Evolutionary conservation across 2,113 vertebrate genomes (phyloP).

Genomic region (Heterocephalus glaber): DNA sequence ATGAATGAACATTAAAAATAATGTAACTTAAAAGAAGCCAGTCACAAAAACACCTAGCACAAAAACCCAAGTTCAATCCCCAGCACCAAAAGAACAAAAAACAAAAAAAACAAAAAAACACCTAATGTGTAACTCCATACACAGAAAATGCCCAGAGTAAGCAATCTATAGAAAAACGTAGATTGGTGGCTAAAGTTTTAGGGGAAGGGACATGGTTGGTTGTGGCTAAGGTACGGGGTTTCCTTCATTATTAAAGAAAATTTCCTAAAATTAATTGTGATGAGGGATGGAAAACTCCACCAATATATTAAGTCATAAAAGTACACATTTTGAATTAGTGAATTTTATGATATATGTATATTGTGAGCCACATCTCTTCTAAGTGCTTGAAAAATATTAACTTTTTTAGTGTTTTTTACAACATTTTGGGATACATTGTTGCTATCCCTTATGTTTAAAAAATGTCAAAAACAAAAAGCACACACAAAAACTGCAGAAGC

Average conservation of each 20-base stretch:
- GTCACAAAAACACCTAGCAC: neutral
- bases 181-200: neutral
- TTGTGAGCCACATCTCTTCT: neutral
- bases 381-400: neutral
- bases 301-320: neutral
- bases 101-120: no score
- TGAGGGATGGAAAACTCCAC: neutral
- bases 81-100: no score
- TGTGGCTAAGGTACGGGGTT: neutral
- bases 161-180: neutral
- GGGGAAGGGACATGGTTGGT: rapidly evolving
- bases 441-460: neutral
- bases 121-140: neutral
- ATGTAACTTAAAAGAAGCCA: neutral
- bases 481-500: neutral
- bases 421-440: neutral
- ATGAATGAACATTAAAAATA: neutral
- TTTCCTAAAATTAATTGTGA: neutral
- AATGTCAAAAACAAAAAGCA: neutral
- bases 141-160: neutral
- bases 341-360: neutral
- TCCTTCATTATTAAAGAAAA: neutral
- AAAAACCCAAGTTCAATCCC: no score
- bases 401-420: neutral
- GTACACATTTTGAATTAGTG: neutral